Percentiles rank a stretch among this genome's conserved stretches.
Conservation (phyloP, 2,888 invertebrate species). For the Masnerella sp. region DNA sequence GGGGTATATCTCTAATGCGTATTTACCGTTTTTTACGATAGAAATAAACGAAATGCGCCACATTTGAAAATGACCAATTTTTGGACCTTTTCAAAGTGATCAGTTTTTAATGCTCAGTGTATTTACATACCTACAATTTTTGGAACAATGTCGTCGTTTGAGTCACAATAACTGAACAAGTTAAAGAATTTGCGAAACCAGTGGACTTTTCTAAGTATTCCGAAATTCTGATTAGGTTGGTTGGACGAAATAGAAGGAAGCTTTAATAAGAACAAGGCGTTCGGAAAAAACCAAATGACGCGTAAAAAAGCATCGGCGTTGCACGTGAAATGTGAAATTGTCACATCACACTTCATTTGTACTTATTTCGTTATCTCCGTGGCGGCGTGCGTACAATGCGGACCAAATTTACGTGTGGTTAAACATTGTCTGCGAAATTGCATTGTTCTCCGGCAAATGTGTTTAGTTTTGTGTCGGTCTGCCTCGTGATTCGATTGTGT, state of each 20-base stretch:
- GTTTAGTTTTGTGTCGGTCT: slow-evolving; percentile 42
- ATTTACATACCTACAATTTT: too few relatives aligned
- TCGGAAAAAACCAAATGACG: slow-evolving; percentile 1
- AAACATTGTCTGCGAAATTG: slow-evolving; percentile 39
- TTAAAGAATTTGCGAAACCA: too few relatives aligned
- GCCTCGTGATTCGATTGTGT: slow-evolving; percentile 40
- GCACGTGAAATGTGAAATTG: slow-evolving; percentile 35
- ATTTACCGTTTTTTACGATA: too few relatives aligned
- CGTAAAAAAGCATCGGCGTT: slow-evolving; percentile 14
- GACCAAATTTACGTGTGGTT: slow-evolving; percentile 43
- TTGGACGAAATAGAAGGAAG: background rate
- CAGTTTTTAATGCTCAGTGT: too few relatives aligned
- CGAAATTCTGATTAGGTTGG: too few relatives aligned
- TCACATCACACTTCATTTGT: slow-evolving; percentile 43
- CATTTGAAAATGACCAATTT: too few relatives aligned
- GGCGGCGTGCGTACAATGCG: slow-evolving; percentile 30
- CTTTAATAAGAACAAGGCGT: slow-evolving; percentile 1
- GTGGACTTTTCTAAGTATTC: too few relatives aligned
- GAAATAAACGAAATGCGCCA: too few relatives aligned
- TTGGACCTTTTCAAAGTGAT: too few relatives aligned
- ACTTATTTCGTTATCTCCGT: slow-evolving; percentile 38
- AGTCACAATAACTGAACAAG: too few relatives aligned
- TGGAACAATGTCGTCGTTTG: too few relatives aligned
- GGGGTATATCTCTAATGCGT: too few relatives aligned
- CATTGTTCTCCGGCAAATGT: slow-evolving; percentile 39